phyloP scores from a whole-genome alignment of 2,888 invertebrate genomes.

The Tetragnatha montana region DNA sequence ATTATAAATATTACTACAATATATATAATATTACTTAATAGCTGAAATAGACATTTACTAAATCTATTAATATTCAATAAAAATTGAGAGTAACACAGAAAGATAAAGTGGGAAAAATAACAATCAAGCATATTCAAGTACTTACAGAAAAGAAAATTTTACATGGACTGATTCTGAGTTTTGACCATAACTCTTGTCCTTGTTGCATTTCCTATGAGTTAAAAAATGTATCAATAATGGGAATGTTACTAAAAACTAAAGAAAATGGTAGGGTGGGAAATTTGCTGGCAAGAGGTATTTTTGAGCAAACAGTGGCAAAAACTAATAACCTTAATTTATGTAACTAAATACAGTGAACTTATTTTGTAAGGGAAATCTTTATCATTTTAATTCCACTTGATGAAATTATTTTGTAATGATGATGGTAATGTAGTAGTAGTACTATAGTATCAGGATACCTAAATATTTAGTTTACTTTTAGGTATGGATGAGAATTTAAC shows the following conservation, averaged over 20 bases:
- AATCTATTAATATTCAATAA: background rate
- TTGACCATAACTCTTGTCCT: background rate
- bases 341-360: background rate
- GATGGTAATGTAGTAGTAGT: too few relatives aligned
- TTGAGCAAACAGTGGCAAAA: background rate
- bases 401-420: too few relatives aligned
- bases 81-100: background rate
- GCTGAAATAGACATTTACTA: too few relatives aligned
- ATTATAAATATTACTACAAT: too few relatives aligned
- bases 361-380: background rate
- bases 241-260: background rate
- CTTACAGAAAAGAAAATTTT: constrained; percentile 64
- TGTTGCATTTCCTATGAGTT: constrained; percentile 28
- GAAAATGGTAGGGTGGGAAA: background rate
- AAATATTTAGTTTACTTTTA: background rate
- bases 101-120: background rate
- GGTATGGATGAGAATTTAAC: background rate
- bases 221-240: background rate
- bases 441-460: too few relatives aligned
- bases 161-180: constrained; percentile 32
- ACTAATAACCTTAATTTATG: background rate
- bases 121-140: background rate
- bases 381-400: too few relatives aligned
- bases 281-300: too few relatives aligned
- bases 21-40: too few relatives aligned